Evolutionary conservation across 1,140 invertebrate genomes (phyloP).

Genomic region (Mamestra configurata): DNA sequence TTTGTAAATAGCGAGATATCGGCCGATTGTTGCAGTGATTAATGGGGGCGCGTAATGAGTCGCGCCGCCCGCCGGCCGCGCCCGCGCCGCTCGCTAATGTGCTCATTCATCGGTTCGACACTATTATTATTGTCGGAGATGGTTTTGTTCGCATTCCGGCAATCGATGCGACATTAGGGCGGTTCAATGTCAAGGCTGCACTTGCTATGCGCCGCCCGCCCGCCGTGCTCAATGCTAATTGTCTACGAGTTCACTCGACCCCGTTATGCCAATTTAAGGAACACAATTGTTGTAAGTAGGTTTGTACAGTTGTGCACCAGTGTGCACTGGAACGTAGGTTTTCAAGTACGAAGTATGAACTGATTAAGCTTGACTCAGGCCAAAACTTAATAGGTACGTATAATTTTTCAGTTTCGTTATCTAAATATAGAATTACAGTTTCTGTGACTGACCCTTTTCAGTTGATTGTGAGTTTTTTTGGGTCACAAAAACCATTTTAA

Average conservation of each 20-base stretch:
- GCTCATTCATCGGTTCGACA: slow-evolving; percentile 84
- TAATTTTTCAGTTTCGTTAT: too few species aligned
- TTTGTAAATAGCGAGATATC: slow-evolving; percentile 88
- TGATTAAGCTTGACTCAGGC: neutral
- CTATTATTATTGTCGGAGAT: slow-evolving; percentile 85
- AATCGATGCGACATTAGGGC: slow-evolving; percentile 82
- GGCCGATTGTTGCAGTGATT: slow-evolving; percentile 88
- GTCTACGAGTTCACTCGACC: slow-evolving; percentile 57
- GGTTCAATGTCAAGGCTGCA: slow-evolving; percentile 86
- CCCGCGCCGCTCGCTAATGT: slow-evolving; percentile 82
- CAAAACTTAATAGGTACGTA: too few species aligned
- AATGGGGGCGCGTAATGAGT: slow-evolving; percentile 85
- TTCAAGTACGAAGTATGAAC: slow-evolving; percentile 1
- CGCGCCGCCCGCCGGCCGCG: slow-evolving; percentile 71
- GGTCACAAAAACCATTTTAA: too few species aligned
- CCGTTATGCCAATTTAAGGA: slow-evolving; percentile 61
- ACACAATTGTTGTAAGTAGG: slow-evolving; percentile 33
- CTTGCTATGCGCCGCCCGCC: slow-evolving; percentile 74
- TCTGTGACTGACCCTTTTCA: too few species aligned
- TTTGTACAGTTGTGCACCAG: slow-evolving; percentile 25
- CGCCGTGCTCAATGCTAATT: slow-evolving; percentile 70
- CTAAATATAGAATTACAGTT: too few species aligned
- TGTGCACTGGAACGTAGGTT: neutral
- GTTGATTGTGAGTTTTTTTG: too few species aligned
- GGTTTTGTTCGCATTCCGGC: slow-evolving; percentile 80